Evolutionary conservation across 1,140 invertebrate species (phyloP), one percentile per base, ranked within the genome.

Genomic region (Drosophila teissieri): DNA sequence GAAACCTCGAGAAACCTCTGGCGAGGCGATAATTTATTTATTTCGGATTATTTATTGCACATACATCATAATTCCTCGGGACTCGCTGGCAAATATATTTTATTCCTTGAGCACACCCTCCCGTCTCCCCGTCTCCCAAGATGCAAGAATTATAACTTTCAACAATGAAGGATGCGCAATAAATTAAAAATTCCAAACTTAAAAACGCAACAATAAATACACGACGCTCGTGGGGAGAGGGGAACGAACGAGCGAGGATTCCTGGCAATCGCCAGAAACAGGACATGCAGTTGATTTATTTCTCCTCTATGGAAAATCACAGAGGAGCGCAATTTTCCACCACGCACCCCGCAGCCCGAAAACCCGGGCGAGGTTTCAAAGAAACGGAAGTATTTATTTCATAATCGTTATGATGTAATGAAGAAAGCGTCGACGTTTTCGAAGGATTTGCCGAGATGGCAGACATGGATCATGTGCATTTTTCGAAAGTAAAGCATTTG

Each of bases 161-260:
- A 83, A 88, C 83, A 88, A 88, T 88, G 84, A 84, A 80, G 77
- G 77, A 89, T 89, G 80, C 15, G 84, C 73, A 40, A 89, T 89
- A 89, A 89, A 89, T 89, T 89, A 89, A 89, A 89, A 89, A 89
- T 89, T 89, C 84, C 84, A 80, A 89, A 88, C 84, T 89, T 89
- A 84, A 80, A 88, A 89, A 89, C 83, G 84, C 62, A 88, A 88
- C 80, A 88, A 88, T 88, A 84, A 89, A 88, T 77, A 89, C 76
- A 80, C 62, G 75, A 67, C 51, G 67, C 49, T 54, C 58, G 15
- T 19, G 63, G 11, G 17, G 64, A 65, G 46, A 14, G 37, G 48
- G n/a, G 31, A 65, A 45, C n/a, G 64, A 67, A 52, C n/a, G 64
- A 67, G 44, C 42, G 14, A 51, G 64, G 12, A 52, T 36, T 74